phyloP scores from a whole-genome alignment of 2,113 vertebrate species.

The Odontesthes bonariensis region DNA sequence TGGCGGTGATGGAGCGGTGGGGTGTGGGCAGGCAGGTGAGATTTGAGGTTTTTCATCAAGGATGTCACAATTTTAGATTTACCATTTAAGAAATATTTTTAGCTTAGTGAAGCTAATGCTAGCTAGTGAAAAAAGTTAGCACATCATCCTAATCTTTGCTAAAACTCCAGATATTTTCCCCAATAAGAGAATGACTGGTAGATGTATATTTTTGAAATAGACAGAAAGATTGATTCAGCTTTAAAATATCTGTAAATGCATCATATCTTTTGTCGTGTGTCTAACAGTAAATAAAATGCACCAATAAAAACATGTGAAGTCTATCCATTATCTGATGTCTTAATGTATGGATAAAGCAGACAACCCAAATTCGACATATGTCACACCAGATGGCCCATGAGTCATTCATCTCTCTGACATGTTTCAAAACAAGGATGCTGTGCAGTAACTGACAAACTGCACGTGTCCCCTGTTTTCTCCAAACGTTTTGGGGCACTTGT shows the following conservation, averaged over 20 bases:
- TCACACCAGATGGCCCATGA: slow-evolving; percentile 39
- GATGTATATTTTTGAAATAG: background rate
- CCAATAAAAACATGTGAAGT: no score
- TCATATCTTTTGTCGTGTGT: no score
- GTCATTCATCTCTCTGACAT: slow-evolving; percentile 13
- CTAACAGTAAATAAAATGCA: no score
- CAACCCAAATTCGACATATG: slow-evolving; percentile 11
- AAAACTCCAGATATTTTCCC: background rate
- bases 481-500: slow-evolving; percentile 41
- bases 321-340: no score
- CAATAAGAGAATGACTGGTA: background rate
- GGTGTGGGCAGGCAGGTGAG: no score
- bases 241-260: background rate
- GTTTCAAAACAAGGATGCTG: slow-evolving; percentile 36
- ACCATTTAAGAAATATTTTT: no score
- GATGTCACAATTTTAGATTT: no score
- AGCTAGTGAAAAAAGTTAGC: background rate
- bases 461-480: slow-evolving; percentile 45
- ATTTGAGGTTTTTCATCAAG: no score
- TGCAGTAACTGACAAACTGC: slow-evolving; percentile 54
- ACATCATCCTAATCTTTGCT: background rate
- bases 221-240: background rate
- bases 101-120: background rate
- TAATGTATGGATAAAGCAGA: slow-evolving; percentile 4
- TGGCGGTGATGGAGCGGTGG: no score